Evolutionary conservation across 2,888 invertebrate genomes (phyloP).

Genomic region (Trimorus sp.): DNA sequence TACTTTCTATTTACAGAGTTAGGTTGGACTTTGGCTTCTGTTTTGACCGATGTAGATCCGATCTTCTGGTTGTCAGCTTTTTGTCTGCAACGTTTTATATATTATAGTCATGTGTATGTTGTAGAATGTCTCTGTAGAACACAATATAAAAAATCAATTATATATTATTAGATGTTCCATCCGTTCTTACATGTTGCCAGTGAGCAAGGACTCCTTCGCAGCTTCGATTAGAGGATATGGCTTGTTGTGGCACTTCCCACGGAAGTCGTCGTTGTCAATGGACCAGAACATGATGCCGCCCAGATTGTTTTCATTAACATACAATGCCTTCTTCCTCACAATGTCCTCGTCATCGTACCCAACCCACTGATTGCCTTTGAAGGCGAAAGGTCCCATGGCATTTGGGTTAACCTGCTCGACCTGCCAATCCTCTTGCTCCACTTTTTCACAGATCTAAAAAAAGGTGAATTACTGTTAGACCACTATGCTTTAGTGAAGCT

Average conservation of each 20-base stretch:
- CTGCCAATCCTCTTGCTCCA: slow-evolving; percentile 90
- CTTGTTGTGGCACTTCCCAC: slow-evolving; percentile 92
- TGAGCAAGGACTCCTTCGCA: slow-evolving; percentile 91
- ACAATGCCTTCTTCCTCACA: slow-evolving; percentile 91
- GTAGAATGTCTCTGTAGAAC: too few species aligned
- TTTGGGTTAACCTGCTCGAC: slow-evolving; percentile 90
- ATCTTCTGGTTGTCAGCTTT: slow-evolving; percentile 51
- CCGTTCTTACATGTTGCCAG: slow-evolving; percentile 76
- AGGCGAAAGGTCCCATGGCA: slow-evolving; percentile 95
- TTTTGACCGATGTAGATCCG: slow-evolving; percentile 47
- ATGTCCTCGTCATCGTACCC: slow-evolving; percentile 95
- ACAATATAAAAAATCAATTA: too few species aligned
- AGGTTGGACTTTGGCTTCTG: slow-evolving; percentile 60
- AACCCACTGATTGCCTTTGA: slow-evolving; percentile 94
- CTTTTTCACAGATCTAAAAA: slow-evolving; percentile 91
- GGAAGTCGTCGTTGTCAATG: slow-evolving; percentile 96
- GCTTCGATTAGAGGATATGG: slow-evolving; percentile 96
- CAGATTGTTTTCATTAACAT: slow-evolving; percentile 91
- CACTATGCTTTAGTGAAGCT: too few species aligned
- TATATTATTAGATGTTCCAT: not conserved
- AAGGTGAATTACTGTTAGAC: not conserved
- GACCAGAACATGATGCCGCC: slow-evolving; percentile 98
- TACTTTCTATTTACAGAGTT: slow-evolving; percentile 69
- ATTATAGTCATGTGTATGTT: too few species aligned
- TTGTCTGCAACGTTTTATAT: slow-evolving; percentile 63